Evolutionary conservation across 2,888 invertebrate genomes (phyloP).

Genomic region (Osmoderma eremita): DNA sequence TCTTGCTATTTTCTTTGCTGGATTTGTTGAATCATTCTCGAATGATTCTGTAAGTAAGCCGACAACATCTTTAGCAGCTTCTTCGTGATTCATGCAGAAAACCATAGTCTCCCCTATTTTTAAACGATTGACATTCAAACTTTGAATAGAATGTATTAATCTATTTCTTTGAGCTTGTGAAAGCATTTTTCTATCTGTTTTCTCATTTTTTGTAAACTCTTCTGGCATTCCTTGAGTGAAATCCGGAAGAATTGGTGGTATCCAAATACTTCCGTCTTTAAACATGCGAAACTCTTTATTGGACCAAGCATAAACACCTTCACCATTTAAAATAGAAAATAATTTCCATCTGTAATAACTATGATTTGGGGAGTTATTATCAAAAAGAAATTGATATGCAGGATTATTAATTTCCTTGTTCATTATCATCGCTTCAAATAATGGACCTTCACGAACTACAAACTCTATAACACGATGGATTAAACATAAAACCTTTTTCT

Average conservation of each 20-base stretch:
- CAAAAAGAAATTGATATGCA: slow-evolving; percentile 95
- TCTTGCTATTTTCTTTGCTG: slow-evolving; percentile 88
- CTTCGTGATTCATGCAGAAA: slow-evolving; percentile 96
- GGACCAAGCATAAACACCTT: slow-evolving; percentile 87
- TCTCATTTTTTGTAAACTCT: slow-evolving; percentile 76
- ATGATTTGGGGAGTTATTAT: slow-evolving; percentile 95
- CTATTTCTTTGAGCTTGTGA: slow-evolving; percentile 85
- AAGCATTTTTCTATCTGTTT: slow-evolving; percentile 71
- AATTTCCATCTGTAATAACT: slow-evolving; percentile 98
- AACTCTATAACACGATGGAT: slow-evolving; percentile 99
- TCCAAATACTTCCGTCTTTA: slow-evolving; percentile 92
- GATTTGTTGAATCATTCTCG: slow-evolving; percentile 71
- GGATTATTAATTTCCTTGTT: slow-evolving; percentile 96
- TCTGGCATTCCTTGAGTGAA: slow-evolving; percentile 97
- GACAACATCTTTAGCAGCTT: slow-evolving; percentile 92
- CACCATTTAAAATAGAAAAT: slow-evolving; percentile 94
- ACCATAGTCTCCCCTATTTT: slow-evolving; percentile 94
- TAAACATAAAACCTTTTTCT: slow-evolving; percentile 83
- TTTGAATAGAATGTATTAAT: slow-evolving; percentile 86
- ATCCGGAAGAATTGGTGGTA: slow-evolving; percentile 90
- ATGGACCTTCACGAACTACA: slow-evolving; percentile 96
- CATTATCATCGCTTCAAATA: slow-evolving; percentile 99
- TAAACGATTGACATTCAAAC: slow-evolving; percentile 77
- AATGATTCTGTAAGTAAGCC: slow-evolving; percentile 90
- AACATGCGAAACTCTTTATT: slow-evolving; percentile 96